Conservation (phyloP, 2,797 vertebrate species). For the Phoxinus dragarum region DNA sequence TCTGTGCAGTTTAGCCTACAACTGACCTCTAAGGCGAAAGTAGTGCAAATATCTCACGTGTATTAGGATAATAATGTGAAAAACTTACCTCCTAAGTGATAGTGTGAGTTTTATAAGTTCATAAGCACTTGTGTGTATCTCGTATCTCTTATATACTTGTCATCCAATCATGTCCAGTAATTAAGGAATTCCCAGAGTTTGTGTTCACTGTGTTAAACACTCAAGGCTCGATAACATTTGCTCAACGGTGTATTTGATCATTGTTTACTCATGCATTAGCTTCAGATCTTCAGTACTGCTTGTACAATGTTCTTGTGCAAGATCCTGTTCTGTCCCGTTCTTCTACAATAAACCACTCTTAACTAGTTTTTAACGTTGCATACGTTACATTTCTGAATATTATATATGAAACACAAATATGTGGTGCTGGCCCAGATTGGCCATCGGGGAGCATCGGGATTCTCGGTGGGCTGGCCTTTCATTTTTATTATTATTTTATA, state of each 20-base stretch:
- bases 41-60: background rate
- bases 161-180: background rate
- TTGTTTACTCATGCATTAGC: background rate
- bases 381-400: background rate
- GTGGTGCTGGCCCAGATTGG: too few relatives aligned
- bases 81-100: background rate
- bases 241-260: background rate
- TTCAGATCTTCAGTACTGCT: background rate
- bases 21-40: background rate
- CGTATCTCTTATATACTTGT: slow-evolving; percentile 6
- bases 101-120: background rate
- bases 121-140: background rate
- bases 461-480: too few relatives aligned
- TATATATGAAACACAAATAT: background rate
- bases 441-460: too few relatives aligned
- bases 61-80: too few relatives aligned
- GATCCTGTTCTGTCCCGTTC: slow-evolving; percentile 10
- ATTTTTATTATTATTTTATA: too few relatives aligned
- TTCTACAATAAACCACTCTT: background rate
- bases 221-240: background rate
- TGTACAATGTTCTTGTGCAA: background rate
- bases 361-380: background rate
- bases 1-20: background rate
- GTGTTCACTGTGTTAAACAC: background rate
- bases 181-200: background rate